Base-by-base conservation (phyloP, 2,888 invertebrate genomes). In the Gnatocerus cornutus region DNA sequence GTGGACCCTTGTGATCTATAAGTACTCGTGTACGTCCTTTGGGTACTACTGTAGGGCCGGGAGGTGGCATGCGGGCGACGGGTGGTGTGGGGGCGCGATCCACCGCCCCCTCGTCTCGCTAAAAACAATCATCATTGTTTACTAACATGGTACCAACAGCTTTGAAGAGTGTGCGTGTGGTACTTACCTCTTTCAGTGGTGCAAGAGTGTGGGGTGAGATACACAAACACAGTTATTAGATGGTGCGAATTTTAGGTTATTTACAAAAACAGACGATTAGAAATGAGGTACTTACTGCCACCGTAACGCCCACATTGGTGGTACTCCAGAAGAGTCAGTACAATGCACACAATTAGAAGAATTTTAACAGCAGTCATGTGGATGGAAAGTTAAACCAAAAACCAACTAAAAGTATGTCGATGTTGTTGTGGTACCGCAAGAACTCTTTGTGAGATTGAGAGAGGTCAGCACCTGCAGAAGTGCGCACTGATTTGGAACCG, bases 301-400 rank as follows among this genome's bases (percentile, higher is more conserved):
- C 58, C 27, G 5, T 14, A 39, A n/a, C 41, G 56, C 0, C n/a
- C 56, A 56, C 56, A 56, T 56, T 59, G 59, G 12, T 59, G 12
- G 43, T 29, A 21, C 8, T 48, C 59, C 12, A 46, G 9, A 6
- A 48, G 6, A 29, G 59, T 7, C 7, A 48, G 10, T 6, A 48
- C 7, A 21, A 59, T 1, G 3, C 41, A 43, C 29, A 58, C 27
- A 12, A 29, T 14, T 9, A 59, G 12, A 29, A 10, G 16, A 6
- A 9, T 46, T 59, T 45, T 46, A 4, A 59, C 8, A 12, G 14
- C n/a, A 33, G n/a, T 16, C 56, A 56, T 56, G 16, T 53, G 27
- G 41, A 10, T 10, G 21, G 27, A 27, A n/a, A n/a, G 6, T 29
- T 21, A 4, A 21, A 21, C 1, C 13, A 33, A 30, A 9, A 1